These are phyloP conservation scores for Osedax frankpressi DNA, from an alignment of 2,888 invertebrate genomes.

Conservation along the genomic window DNA sequence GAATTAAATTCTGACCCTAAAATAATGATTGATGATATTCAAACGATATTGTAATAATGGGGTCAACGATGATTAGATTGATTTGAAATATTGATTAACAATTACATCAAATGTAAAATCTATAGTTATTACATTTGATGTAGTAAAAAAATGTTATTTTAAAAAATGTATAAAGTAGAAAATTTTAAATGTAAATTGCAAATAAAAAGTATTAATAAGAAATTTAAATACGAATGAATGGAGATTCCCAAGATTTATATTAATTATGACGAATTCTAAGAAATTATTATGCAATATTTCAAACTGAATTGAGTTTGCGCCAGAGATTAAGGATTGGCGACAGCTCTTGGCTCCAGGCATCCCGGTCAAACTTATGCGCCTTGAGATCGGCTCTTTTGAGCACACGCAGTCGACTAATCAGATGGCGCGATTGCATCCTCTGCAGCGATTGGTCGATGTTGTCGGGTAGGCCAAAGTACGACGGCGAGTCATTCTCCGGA, in stretches of 20 bases:
- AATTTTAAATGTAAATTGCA: too few species aligned
- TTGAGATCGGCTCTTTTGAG: conserved; percentile 47
- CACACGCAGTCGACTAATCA: conserved; percentile 56
- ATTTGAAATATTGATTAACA: too few species aligned
- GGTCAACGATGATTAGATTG: too few species aligned
- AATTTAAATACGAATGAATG: background rate
- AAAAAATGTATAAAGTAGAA: background rate
- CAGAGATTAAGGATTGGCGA: conserved; percentile 65
- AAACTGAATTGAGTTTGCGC: conserved; percentile 57
- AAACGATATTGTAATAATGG: conserved; percentile 2
- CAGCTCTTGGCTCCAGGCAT: conserved; percentile 54
- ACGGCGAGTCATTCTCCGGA: conserved; percentile 61
- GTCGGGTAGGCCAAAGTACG: conserved; percentile 68
- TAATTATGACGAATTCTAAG: background rate
- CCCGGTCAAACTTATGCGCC: conserved; percentile 49
- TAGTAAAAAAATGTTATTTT: too few species aligned
- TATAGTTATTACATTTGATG: too few species aligned
- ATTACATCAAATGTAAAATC: too few species aligned
- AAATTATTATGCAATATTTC: background rate
- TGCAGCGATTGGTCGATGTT: conserved; percentile 78
- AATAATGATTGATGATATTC: too few species aligned
- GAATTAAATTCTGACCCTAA: conserved; percentile 42
- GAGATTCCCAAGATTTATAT: background rate
- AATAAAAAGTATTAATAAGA: too few species aligned
- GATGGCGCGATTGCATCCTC: conserved; percentile 53